These are phyloP conservation scores for Spizaetus ornatus DNA, from an alignment of 2,113 vertebrate species.

Conservation along the genomic window DNA sequence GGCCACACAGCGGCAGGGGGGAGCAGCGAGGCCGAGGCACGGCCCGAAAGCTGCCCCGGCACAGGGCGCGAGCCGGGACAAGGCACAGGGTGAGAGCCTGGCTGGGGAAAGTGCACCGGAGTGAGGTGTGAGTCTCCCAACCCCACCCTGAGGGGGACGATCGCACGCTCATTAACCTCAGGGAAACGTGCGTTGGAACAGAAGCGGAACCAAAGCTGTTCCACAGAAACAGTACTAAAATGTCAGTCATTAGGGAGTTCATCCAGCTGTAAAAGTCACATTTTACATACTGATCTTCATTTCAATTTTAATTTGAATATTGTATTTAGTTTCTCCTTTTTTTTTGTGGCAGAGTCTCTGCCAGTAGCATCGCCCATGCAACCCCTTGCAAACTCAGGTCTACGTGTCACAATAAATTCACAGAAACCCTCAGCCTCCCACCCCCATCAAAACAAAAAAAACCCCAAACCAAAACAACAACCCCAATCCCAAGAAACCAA, in stretches of 20 bases:
- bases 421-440: background rate
- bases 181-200: background rate
- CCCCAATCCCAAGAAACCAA: background rate
- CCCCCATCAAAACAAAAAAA: background rate
- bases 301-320: background rate
- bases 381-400: background rate
- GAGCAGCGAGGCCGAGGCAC: fast-evolving
- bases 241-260: background rate
- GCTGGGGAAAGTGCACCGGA: background rate
- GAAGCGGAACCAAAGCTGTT: background rate
- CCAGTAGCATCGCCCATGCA: background rate
- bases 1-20: background rate
- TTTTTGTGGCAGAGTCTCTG: background rate
- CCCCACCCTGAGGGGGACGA: background rate
- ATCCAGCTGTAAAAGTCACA: background rate
- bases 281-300: background rate
- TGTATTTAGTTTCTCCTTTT: background rate
- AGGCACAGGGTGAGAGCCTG: background rate
- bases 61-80: fast-evolving
- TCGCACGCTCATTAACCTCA: background rate
- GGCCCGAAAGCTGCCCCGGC: background rate
- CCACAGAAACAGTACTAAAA: background rate
- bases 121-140: fast-evolving
- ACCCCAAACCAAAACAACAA: background rate
- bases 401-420: background rate